Evolutionary conservation across 1,140 invertebrate species (phyloP), one percentile per base, ranked within the genome.

Genomic region (Venustaconcha ellipsiformis): DNA sequence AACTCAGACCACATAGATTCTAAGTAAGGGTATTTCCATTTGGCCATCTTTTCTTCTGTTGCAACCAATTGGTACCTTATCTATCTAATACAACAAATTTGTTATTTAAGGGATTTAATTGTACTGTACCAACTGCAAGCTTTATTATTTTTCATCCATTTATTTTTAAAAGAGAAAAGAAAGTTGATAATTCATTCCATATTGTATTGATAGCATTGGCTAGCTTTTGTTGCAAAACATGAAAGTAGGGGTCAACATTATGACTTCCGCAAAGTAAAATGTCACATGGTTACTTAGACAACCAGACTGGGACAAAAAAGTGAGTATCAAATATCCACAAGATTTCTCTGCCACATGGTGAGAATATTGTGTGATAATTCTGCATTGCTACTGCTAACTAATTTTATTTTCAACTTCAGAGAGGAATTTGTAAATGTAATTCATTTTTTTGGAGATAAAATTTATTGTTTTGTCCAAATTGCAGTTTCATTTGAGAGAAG

Each of bases 401-500:
- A 55, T 18, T 14, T 18, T 55, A 18, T 63, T 17, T 63, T 14
- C 6, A 55, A 62, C 55, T 37, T n/a, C 18, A 67, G 37, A 48
- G 0, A n/a, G 26, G 64, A 20, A 60, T 60, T n/a, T n/a, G 17
- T 60, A 18, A 60, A 60, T 26, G 30, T 14, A 26, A 14, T 2
- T 64, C 30, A n/a, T 18, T 30, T 3, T 64, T 18, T 26, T 64
- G 4, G 13, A 63, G 23, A 18, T 63, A 63, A 37, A 37, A 30
- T 18, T n/a, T 11, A 23, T 64, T 60, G 15, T 70, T 57, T 60
- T 70, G 63, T 64, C 63, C 64, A 37, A 37, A 37, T 82, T 82
- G 74, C 82, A 87, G 87, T 86, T n/a, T 86, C 86, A 20, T 80
- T 88, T 70, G 85, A 86, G 55, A 82, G 85, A 70, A 83, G 81